Conservation (phyloP, 2,888 invertebrate species). For the Dynastes tityus region DNA sequence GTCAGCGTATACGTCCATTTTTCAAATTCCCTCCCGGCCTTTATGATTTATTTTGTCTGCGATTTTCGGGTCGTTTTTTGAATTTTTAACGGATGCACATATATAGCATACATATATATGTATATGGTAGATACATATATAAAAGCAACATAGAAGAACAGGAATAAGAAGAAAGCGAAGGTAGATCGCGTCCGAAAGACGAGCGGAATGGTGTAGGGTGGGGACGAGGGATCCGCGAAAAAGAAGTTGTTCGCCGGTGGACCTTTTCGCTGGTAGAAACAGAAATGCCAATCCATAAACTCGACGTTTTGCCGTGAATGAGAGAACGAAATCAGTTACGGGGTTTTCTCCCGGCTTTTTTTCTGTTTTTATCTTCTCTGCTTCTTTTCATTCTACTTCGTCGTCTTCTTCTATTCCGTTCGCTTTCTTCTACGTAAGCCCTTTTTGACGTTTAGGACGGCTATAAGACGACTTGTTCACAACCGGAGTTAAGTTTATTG, state of each 20-base stretch:
- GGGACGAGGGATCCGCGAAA: background rate
- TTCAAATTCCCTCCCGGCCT: conserved; percentile 66
- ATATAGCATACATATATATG: background rate
- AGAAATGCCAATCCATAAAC: conserved; percentile 41
- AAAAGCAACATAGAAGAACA: background rate
- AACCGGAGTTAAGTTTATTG: background rate
- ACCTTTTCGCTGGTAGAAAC: background rate
- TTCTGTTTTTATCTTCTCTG: too few species aligned
- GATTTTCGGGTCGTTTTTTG: conserved; percentile 70
- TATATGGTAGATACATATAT: background rate
- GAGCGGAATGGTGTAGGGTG: background rate
- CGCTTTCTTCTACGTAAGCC: background rate
- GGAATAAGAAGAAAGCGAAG: background rate
- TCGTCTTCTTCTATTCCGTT: background rate
- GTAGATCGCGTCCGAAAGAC: background rate
- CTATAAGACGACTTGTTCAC: conserved; percentile 3
- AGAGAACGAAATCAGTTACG: conserved; percentile 32
- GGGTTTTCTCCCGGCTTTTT: too few species aligned
- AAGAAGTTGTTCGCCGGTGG: conserved; percentile 28
- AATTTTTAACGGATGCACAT: conserved; percentile 64
- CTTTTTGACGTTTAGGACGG: background rate
- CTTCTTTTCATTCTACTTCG: background rate
- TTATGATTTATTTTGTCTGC: conserved; percentile 71
- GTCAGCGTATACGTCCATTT: conserved; percentile 59
- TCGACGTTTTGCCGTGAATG: conserved; percentile 36